phyloP scores from a whole-genome alignment of 2,888 invertebrate species.

The Crioceris asparagi region DNA sequence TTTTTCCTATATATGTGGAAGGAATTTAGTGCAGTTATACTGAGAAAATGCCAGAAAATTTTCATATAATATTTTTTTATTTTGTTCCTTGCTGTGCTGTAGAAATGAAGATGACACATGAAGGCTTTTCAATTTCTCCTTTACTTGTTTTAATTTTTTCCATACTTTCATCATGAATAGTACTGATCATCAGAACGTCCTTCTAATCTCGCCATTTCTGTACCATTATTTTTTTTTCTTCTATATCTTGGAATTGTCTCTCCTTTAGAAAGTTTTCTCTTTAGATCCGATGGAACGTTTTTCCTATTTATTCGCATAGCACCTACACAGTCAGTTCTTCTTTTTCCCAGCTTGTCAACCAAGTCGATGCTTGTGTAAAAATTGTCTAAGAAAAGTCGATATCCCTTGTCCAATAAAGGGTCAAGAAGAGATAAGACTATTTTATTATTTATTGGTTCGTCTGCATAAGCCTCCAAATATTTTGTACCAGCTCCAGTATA shows the following conservation, averaged over 20 bases:
- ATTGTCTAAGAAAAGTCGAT: constrained; percentile 7
- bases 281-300: constrained; percentile 4
- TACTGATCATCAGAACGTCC: neutral
- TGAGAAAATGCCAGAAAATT: constrained; percentile 3
- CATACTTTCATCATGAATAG: constrained; percentile 1
- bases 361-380: constrained; percentile 9
- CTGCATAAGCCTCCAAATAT: neutral
- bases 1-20: constrained; percentile 4
- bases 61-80: constrained; percentile 5
- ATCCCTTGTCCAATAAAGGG: constrained; percentile 5
- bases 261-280: neutral
- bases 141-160: neutral
- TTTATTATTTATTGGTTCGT: constrained; percentile 1
- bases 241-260: neutral
- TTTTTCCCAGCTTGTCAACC: constrained; percentile 4
- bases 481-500: constrained; percentile 1
- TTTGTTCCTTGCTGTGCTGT: constrained; percentile 1
- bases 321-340: constrained; percentile 9
- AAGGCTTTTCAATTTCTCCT: neutral
- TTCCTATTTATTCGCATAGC: constrained; percentile 8
- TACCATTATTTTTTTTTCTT: neutral
- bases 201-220: constrained; percentile 1
- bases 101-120: neutral
- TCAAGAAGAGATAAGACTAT: constrained; percentile 8
- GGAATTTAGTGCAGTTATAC: constrained; percentile 3